These are phyloP conservation scores for Lota lota DNA, from an alignment of 2,113 vertebrate species.

Conservation along the genomic window DNA sequence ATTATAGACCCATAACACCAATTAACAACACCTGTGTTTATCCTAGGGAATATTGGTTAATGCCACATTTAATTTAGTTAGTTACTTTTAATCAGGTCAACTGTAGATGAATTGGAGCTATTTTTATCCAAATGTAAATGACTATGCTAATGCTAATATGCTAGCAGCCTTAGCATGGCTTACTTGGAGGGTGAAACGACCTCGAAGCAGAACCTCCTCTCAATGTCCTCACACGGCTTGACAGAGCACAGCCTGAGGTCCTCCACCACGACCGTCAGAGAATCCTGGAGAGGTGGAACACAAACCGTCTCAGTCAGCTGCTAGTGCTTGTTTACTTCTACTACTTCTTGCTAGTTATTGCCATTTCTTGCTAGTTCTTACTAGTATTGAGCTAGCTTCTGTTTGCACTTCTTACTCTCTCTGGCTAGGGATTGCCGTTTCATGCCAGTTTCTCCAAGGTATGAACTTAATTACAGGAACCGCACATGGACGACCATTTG, in stretches of 20 bases:
- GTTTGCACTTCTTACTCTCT: no score
- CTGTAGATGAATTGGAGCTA: background rate
- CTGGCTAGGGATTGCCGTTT: no score
- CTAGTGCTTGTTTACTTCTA: no score
- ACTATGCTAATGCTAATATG: background rate
- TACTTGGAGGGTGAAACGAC: conserved; percentile 96
- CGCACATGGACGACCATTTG: no score
- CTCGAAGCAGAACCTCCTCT: conserved; percentile 97
- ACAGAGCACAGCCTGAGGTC: conserved; percentile 92
- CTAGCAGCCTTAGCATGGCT: conserved; percentile 44
- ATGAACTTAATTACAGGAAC: no score
- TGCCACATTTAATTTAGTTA: background rate
- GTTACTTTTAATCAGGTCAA: background rate
- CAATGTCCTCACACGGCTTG: conserved; percentile 94
- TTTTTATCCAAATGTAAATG: background rate
- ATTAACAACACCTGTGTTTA: no score
- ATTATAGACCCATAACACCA: no score
- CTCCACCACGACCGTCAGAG: conserved; percentile 92
- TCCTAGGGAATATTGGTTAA: no score
- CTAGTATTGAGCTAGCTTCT: no score
- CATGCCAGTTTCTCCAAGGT: no score
- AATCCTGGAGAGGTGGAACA: conserved; percentile 73
- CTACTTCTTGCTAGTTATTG: no score
- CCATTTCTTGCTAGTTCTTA: no score
- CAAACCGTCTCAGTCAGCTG: background rate